Percentiles rank a stretch among this genome's conserved stretches.
Conservation (phyloP, 2,797 vertebrate species). For the Tenualosa thibaudeaui region DNA sequence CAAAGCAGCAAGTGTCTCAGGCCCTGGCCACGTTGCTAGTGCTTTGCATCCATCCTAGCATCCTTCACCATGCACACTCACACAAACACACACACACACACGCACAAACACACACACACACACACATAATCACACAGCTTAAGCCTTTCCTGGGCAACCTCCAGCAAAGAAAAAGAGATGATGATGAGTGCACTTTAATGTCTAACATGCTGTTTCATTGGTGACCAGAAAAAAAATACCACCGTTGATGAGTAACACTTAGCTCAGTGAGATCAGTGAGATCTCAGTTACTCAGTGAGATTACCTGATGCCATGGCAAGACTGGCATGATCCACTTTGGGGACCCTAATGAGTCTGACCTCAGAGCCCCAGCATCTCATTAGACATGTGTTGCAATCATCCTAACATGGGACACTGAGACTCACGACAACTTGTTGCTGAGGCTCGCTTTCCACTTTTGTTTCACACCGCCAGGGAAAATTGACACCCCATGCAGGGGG, state of each 20-base stretch:
- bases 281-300: background rate
- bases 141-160: background rate
- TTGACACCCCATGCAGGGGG: background rate
- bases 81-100: slow-evolving; percentile 4
- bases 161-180: background rate
- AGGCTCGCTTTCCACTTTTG: background rate
- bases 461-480: background rate
- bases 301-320: background rate
- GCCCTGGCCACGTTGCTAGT: slow-evolving; percentile 12
- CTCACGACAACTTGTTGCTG: background rate
- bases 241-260: background rate
- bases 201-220: background rate
- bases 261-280: background rate
- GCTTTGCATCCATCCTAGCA: slow-evolving; percentile 10
- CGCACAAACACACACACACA: background rate
- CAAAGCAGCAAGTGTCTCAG: slow-evolving; percentile 22
- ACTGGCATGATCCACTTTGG: background rate
- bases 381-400: background rate
- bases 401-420: background rate
- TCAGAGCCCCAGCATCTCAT: background rate
- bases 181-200: background rate
- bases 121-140: background rate
- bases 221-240: background rate
- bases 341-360: background rate
- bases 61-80: background rate